Evolutionary conservation across 1,140 invertebrate species (phyloP).

Genomic region (Calycopis cecrops): DNA sequence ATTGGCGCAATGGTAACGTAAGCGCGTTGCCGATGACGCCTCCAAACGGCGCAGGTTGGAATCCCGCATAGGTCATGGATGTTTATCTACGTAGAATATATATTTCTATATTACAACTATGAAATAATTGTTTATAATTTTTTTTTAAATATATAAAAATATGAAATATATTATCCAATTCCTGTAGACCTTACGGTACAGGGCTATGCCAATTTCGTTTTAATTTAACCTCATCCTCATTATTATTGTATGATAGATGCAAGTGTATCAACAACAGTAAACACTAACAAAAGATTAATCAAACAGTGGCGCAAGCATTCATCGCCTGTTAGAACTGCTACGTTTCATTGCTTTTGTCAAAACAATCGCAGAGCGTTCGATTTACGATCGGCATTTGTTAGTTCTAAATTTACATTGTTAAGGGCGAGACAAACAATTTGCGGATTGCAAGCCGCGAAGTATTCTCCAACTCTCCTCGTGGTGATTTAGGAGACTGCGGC

Average conservation of each 20-base stretch:
- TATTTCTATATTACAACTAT: too few relatives aligned
- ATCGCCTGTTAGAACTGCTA: constrained; percentile 36
- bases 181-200: too few relatives aligned
- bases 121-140: too few relatives aligned
- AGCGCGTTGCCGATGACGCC: too few relatives aligned
- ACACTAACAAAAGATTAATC: constrained; percentile 3
- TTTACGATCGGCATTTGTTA: constrained; percentile 65
- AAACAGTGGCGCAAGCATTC: constrained; percentile 4
- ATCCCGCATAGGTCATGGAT: too few relatives aligned
- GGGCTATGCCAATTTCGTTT: too few relatives aligned
- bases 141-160: too few relatives aligned
- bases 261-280: constrained; percentile 7
- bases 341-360: constrained; percentile 60
- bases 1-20: too few relatives aligned
- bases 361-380: constrained; percentile 64
- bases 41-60: too few relatives aligned
- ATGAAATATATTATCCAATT: too few relatives aligned
- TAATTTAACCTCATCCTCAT: too few relatives aligned
- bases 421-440: constrained; percentile 66
- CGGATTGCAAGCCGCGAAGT: constrained; percentile 56
- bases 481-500: background rate
- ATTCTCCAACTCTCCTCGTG: constrained; percentile 31
- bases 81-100: too few relatives aligned
- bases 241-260: background rate
- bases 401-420: constrained; percentile 71